phyloP scores from a whole-genome alignment of 2,113 vertebrate species.

The Eublepharis macularius region DNA sequence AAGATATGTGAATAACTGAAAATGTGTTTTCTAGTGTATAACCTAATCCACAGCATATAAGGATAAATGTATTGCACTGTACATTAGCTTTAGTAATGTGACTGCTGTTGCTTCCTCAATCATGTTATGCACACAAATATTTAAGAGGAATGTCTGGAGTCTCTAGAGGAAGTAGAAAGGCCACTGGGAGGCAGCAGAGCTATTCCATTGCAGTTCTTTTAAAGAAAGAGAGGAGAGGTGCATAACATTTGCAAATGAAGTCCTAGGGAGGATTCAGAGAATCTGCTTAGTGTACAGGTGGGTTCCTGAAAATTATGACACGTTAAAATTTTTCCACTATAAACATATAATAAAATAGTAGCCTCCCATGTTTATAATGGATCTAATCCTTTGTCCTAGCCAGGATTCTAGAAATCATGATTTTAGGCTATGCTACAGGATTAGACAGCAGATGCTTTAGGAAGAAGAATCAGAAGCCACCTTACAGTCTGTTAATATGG shows the following conservation, averaged over 20 bases:
- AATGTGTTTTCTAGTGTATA: too few relatives aligned
- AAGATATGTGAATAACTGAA: background rate
- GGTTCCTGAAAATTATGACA: background rate
- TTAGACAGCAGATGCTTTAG: background rate
- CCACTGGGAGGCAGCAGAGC: conserved; percentile 22
- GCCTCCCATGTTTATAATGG: background rate
- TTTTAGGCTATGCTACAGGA: background rate
- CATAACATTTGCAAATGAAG: background rate
- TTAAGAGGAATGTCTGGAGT: background rate
- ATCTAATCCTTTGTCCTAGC: background rate
- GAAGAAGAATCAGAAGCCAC: background rate
- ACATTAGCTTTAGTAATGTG: background rate
- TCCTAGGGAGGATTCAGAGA: background rate
- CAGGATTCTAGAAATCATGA: background rate
- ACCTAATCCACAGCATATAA: background rate
- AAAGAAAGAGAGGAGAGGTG: background rate
- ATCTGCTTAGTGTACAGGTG: background rate
- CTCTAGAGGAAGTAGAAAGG: background rate
- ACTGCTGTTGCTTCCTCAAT: background rate
- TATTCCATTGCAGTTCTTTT: background rate
- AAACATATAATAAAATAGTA: background rate
- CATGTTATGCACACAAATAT: background rate
- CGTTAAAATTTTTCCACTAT: background rate
- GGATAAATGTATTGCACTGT: background rate
- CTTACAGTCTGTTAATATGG: background rate